Percentiles rank a stretch among this genome's conserved stretches.
phyloP scores from a whole-genome alignment of 2,888 invertebrate species.

The Psococerastis gibbosa region DNA sequence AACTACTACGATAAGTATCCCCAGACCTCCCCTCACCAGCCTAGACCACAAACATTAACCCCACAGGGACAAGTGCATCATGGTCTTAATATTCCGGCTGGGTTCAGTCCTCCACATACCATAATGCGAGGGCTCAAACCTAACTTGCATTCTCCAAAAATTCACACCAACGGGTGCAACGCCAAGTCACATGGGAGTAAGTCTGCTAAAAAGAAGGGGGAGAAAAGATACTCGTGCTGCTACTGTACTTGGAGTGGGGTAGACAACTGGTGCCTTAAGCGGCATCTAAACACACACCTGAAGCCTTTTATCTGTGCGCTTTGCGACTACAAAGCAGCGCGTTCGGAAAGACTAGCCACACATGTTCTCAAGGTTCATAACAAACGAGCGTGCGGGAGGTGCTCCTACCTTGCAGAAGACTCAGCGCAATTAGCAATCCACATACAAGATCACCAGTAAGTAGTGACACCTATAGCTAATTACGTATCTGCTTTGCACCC shows the following conservation, averaged over 20 bases:
- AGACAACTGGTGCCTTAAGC: constrained; percentile 84
- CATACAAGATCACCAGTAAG: constrained; percentile 31
- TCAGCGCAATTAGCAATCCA: constrained; percentile 59
- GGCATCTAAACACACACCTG: constrained; percentile 81
- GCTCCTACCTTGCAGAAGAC: constrained; percentile 72
- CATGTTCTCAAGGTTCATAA: constrained; percentile 85
- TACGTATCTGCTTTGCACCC: constrained; percentile 22
- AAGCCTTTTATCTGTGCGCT: constrained; percentile 80
- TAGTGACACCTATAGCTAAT: no score
- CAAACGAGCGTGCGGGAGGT: constrained; percentile 75
- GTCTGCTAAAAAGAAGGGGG: constrained; percentile 24
- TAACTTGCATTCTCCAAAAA: background rate
- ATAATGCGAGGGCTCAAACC: constrained; percentile 3
- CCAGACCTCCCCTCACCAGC: constrained; percentile 10
- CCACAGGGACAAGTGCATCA: constrained; percentile 13
- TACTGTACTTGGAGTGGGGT: constrained; percentile 86
- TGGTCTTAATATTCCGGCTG: constrained; percentile 13
- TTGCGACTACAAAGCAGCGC: constrained; percentile 85
- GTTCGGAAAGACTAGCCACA: constrained; percentile 73
- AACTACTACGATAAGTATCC: constrained; percentile 18
- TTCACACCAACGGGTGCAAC: constrained; percentile 23
- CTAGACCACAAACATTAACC: constrained; percentile 13
- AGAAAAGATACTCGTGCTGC: constrained; percentile 65
- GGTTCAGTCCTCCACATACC: constrained; percentile 11
- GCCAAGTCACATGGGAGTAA: constrained; percentile 22